These are phyloP conservation scores for Dendrocincla fuliginosa DNA, from an alignment of 2,797 vertebrate species.

Conservation along the genomic window DNA sequence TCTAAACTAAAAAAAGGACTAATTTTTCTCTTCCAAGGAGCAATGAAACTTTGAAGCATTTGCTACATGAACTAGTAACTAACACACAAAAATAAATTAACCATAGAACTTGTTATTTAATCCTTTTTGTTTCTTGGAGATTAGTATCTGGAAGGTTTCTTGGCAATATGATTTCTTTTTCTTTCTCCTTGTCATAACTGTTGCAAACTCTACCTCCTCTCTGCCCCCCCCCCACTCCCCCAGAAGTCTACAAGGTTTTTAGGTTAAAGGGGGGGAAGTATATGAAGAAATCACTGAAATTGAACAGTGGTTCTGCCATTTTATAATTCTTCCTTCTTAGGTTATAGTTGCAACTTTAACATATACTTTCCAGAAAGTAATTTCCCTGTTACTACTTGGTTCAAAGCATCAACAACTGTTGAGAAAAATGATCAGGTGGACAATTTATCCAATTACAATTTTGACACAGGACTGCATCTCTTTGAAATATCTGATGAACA, in stretches of 20 bases:
- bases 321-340: not conserved
- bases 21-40: not conserved
- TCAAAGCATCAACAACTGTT: not conserved
- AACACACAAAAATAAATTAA: too few relatives aligned
- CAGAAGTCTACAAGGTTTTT: not conserved
- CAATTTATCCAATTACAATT: not conserved
- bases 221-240: not conserved
- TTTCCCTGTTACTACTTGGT: not conserved
- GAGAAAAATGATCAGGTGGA: not conserved
- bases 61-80: not conserved
- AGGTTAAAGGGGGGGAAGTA: not conserved
- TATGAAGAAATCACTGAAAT: not conserved
- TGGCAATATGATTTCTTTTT: not conserved
- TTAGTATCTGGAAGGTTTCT: not conserved
- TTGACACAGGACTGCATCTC: not conserved
- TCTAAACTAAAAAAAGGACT: not conserved
- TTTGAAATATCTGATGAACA: not conserved
- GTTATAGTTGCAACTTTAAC: not conserved
- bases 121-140: not conserved
- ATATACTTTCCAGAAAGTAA: not conserved
- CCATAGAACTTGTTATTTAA: not conserved
- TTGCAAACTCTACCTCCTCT: not conserved
- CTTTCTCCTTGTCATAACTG: not conserved
- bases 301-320: not conserved
- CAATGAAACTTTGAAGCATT: not conserved